phyloP scores from a whole-genome alignment of 2,113 vertebrate species.

The Haemorhous mexicanus region DNA sequence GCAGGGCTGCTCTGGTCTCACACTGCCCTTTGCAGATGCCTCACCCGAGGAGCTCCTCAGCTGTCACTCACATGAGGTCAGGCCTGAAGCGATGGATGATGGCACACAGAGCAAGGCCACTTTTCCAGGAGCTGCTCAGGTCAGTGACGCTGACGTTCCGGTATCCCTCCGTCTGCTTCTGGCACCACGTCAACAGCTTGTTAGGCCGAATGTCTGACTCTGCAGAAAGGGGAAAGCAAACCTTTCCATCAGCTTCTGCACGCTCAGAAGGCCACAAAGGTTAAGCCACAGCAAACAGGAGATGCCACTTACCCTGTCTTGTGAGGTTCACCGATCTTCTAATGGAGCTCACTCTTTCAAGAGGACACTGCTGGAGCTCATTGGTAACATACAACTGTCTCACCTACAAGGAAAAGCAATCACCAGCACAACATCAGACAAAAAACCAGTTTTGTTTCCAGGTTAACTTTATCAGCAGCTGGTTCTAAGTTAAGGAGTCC shows the following conservation, averaged over 20 bases:
- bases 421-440: background rate
- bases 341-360: conserved; percentile 83
- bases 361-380: conserved; percentile 81
- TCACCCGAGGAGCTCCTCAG: background rate
- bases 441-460: background rate
- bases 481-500: background rate
- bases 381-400: conserved; percentile 86
- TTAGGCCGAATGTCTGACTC: conserved; percentile 90
- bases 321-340: conserved; percentile 86
- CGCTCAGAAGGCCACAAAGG: background rate
- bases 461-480: background rate
- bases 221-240: conserved; percentile 35
- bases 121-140: conserved; percentile 88
- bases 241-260: background rate
- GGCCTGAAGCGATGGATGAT: conserved; percentile 93
- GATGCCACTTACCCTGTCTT: conserved; percentile 75
- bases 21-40: background rate
- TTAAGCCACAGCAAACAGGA: background rate
- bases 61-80: conserved; percentile 86
- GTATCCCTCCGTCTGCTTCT: conserved; percentile 92
- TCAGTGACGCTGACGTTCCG: conserved; percentile 81
- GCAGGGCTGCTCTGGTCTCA: background rate
- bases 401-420: conserved; percentile 75
- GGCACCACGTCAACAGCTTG: conserved; percentile 94
- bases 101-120: conserved; percentile 88